Conservation (phyloP, 2,797 vertebrate species). For the Oceanodroma leucorhoa region DNA sequence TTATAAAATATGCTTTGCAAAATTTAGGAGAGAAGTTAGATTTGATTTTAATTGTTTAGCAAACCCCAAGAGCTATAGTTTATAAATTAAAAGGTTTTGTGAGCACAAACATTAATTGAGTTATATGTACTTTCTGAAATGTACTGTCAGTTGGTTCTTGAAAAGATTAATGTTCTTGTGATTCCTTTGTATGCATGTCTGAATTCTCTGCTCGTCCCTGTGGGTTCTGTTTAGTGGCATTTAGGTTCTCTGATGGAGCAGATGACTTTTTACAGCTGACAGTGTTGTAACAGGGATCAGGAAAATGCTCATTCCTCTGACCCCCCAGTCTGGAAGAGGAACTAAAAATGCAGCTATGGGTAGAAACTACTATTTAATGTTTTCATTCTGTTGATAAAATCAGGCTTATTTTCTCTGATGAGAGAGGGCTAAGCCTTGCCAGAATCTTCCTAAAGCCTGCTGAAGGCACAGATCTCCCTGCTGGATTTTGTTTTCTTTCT, state of each 20-base stretch:
- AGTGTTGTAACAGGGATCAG: conserved; percentile 20
- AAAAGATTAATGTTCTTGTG: conserved; percentile 55
- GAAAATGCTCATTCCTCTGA: conserved; percentile 8
- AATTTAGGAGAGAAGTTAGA: conserved; percentile 39
- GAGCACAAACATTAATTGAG: conserved; percentile 39
- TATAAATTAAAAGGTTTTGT: conserved; percentile 53
- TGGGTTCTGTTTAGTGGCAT: conserved; percentile 41
- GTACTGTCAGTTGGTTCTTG: conserved; percentile 42
- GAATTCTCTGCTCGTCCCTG: not conserved
- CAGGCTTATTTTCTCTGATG: not conserved
- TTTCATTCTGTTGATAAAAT: conserved; percentile 32
- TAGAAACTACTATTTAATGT: not conserved
- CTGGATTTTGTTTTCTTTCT: conserved; percentile 27
- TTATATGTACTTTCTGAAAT: conserved; percentile 49
- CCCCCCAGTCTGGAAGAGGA: not conserved
- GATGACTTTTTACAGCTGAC: conserved; percentile 46
- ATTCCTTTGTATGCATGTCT: conserved; percentile 10
- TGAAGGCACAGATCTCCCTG: not conserved
- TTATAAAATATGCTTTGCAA: conserved; percentile 25
- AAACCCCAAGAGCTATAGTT: conserved; percentile 18
- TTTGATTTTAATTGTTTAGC: conserved; percentile 52
- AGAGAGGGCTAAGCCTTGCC: not conserved
- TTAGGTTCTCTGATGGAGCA: conserved; percentile 48
- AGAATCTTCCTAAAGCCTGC: not conserved
- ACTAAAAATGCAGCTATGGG: not conserved